These are phyloP conservation scores for Chaetodon trifascialis DNA, from an alignment of 2,113 vertebrate species.

Conservation along the genomic window DNA sequence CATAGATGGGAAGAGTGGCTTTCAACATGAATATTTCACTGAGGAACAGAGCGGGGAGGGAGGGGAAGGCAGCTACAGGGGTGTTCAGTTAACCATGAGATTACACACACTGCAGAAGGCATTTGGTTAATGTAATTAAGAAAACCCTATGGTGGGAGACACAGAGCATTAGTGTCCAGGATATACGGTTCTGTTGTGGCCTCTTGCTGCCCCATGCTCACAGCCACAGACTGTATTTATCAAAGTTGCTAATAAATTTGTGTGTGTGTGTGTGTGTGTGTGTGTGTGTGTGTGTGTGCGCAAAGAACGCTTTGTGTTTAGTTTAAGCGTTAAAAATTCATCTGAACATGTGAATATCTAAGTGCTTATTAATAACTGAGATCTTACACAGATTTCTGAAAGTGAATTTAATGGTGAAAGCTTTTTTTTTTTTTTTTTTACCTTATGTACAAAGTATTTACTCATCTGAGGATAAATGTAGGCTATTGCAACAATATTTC, in stretches of 20 bases:
- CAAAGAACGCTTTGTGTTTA: constrained; percentile 14
- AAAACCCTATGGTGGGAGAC: constrained; percentile 84
- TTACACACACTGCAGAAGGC: constrained; percentile 80
- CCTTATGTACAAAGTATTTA: background rate
- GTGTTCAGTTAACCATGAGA: constrained; percentile 84
- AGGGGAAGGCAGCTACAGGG: constrained; percentile 68
- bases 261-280: background rate
- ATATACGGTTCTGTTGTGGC: constrained; percentile 58
- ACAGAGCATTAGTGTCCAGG: constrained; percentile 81
- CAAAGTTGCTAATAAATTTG: constrained; percentile 14
- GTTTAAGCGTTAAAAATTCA: constrained; percentile 30
- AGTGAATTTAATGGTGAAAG: background rate
- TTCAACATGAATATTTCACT: constrained; percentile 85
- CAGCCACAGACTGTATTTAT: constrained; percentile 39
- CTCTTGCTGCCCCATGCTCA: constrained; percentile 50
- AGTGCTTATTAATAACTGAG: constrained; percentile 31
- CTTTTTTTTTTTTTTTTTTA: background rate
- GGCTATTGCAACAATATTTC: background rate
- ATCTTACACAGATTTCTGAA: background rate
- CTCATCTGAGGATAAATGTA: background rate
- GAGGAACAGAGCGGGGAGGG: constrained; percentile 42
- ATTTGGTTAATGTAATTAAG: constrained; percentile 86
- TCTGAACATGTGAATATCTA: constrained; percentile 31
- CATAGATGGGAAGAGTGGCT: constrained; percentile 70
- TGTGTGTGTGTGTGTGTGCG: background rate